phyloP scores from a whole-genome alignment of 2,888 invertebrate species.

The Marronus borbonicus region DNA sequence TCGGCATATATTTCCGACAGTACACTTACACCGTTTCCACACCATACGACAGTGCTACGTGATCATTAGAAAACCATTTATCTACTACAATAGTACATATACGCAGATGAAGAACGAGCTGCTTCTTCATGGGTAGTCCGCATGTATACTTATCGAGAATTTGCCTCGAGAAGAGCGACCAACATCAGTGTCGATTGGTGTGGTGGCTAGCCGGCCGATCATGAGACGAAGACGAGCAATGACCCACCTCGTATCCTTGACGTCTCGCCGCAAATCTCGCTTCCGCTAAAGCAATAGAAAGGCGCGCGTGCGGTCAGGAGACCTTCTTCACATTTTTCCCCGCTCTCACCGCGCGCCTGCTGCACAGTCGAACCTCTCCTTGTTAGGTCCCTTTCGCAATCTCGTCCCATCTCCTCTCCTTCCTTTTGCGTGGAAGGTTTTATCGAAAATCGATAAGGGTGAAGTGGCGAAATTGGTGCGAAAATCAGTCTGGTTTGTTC shows the following conservation, averaged over 20 bases:
- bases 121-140: conserved; percentile 28
- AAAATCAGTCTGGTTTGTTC: conserved; percentile 1
- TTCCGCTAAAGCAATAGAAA: conserved; percentile 54
- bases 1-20: background rate
- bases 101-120: background rate
- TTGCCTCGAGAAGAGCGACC: conserved; percentile 28
- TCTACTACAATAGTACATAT: background rate
- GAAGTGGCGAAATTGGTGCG: background rate
- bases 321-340: conserved; percentile 29
- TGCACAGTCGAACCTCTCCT: background rate
- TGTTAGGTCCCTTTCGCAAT: background rate
- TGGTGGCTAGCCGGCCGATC: conserved; percentile 24
- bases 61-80: background rate
- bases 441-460: conserved; percentile 2
- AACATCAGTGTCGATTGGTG: conserved; percentile 32
- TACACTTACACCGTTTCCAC: background rate
- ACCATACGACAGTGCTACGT: background rate
- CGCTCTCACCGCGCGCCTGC: conserved; percentile 4
- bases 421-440: background rate
- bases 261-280: conserved; percentile 56
- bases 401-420: background rate
- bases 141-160: conserved; percentile 6
- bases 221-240: conserved; percentile 53
- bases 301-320: conserved; percentile 47
- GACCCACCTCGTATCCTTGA: conserved; percentile 56